Base-by-base conservation (phyloP, 2,113 vertebrate genomes). In the Eleginops maclovinus region DNA sequence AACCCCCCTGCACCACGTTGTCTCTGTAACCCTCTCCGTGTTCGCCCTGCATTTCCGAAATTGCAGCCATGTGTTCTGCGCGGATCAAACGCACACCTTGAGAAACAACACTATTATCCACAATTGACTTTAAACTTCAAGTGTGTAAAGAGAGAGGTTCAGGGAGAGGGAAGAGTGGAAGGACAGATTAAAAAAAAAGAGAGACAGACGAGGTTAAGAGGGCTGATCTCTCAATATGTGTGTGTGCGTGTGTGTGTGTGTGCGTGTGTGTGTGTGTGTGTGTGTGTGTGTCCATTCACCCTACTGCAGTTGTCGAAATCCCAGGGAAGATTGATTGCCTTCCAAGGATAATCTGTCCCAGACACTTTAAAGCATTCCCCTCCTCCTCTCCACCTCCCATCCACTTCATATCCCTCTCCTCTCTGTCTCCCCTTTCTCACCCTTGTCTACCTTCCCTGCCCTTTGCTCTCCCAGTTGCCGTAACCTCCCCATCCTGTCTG, bases 341-440 rank as follows among this genome's bases (percentile, higher is more conserved):
- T 90, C 89, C 90, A 85, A 84, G 78, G 88, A 88, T 93, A 93
- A 93, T 93, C 79, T 92, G 77, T 93, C 89, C 92, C 92, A 93
- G 92, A 88, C 84, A 86, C 87, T 90, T 89, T 72, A 56, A 76
- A 79, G 64, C 47, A 72, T 36, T 36, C 31, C 31, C 31, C 31
- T 47, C 55, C 44, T 51, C 43, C 47, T 36, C 43, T 40, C 49
- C 8, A 0, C 69, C 56, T 44, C 61, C 60, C 53, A 54, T 68
- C 75, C 68, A 77, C 77, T 67, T 66, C 69, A 68, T 61, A 58
- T 61, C 22, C 28, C 53, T 64, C 71, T 81, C 51, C 53, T 19
- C 59, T 49, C 59, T 16, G 49, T 64, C 70, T 72, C 64, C 72
- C 47, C 49, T 80, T 71, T 80, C 83, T 81, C 66, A 50, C 78